Evolutionary conservation across 2,888 invertebrate genomes (phyloP).

Genomic region (Agrotis puta): DNA sequence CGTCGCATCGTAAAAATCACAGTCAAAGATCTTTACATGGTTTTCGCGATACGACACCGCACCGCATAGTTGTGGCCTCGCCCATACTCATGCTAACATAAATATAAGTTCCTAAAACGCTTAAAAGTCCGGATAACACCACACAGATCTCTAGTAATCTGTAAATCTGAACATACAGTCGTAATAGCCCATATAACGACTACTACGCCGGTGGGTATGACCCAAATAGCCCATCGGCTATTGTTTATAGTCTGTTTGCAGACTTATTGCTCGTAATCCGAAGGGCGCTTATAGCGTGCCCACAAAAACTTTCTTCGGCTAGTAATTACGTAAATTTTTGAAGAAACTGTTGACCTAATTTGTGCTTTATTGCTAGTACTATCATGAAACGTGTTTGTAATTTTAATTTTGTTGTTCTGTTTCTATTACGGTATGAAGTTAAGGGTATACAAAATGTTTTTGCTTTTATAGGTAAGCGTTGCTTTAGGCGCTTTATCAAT

Average conservation of each 20-base stretch:
- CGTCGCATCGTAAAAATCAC: no score
- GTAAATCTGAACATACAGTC: constrained; percentile 48
- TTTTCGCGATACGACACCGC: no score
- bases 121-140: background rate
- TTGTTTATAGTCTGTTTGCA: constrained; percentile 68
- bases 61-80: no score
- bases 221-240: constrained; percentile 68
- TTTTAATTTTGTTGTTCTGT: constrained; percentile 29
- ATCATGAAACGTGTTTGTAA: constrained; percentile 19
- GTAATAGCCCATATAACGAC: constrained; percentile 68
- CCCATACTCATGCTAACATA: background rate
- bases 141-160: constrained; percentile 37
- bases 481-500: background rate
- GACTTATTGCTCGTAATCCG: constrained; percentile 45
- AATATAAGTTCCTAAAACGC: background rate
- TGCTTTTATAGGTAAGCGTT: no score
- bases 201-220: constrained; percentile 63
- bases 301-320: constrained; percentile 44
- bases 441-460: background rate
- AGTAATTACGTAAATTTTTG: constrained; percentile 52
- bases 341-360: constrained; percentile 42
- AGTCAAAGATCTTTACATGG: no score
- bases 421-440: constrained; percentile 2
- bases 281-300: constrained; percentile 52
- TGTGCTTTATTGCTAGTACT: constrained; percentile 14